Evolutionary conservation across 2,888 invertebrate species (phyloP), one percentile per base, ranked within the genome.

Genomic region (Pristionchus japonicus): DNA sequence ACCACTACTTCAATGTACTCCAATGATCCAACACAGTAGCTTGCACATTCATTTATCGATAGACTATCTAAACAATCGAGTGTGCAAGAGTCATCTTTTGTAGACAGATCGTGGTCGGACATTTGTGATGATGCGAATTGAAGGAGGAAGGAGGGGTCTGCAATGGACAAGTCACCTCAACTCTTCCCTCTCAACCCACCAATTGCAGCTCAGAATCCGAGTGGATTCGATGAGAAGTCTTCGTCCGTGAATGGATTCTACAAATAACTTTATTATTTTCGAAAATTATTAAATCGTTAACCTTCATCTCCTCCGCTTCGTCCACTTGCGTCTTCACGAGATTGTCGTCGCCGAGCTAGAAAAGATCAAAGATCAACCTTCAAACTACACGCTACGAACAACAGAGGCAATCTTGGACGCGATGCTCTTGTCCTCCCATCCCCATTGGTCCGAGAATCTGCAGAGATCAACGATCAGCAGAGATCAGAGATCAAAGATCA

Each of bases 401-500:
- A 37, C 52, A 11, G 40, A 40, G 13, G 37, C 40, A 37, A 57
- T 57, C 57, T 31, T 84, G 37, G 83, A 52, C 43, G 83, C 34
- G n/a, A 57, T 57, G 34, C 83, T 40, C 52, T 57, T 57, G 34
- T 37, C 83, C 34, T 84, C 52, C 83, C 83, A 84, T 23, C 57
- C 83, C 83, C 83, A 84, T 13, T 43, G 83, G 37, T 84, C 83
- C 1, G 57, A 57, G 57, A 84, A 84, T 84, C 52, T 84, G 52
- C 6, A 34, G 43, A 49, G n/a, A n/a, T n/a, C n/a, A n/a, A n/a
- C n/a, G n/a, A n/a, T n/a, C n/a, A n/a, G n/a, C n/a, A n/a, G 70
- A 74, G 70, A 74, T 74, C 49, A 82, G 31, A 52, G 82, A 82
- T 82, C 82, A 82, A 82, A 84, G 85, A 86, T 67, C 85, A 67